phyloP scores from a whole-genome alignment of 2,797 vertebrate species.

The Aplochiton taeniatus region DNA sequence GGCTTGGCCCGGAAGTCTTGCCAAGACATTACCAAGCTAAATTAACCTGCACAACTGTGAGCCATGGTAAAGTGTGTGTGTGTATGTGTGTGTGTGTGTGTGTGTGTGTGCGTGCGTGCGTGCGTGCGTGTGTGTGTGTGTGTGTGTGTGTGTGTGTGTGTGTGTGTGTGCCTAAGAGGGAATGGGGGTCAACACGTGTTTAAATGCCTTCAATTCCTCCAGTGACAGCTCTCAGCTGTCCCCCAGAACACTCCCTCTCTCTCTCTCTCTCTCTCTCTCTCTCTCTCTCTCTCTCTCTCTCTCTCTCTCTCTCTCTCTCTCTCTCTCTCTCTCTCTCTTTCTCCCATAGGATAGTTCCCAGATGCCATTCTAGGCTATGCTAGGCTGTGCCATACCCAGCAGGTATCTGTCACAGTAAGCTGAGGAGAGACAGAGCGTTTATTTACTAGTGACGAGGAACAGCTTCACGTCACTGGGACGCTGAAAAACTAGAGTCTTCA shows the following conservation, averaged over 20 bases:
- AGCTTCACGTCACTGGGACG: no score
- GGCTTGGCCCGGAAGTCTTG: no score
- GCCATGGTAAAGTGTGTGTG: no score
- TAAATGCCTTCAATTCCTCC: constrained; percentile 51
- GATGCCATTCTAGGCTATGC: background rate
- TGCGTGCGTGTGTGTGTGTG: constrained; percentile 2
- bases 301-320: background rate
- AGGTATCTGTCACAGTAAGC: constrained; percentile 43
- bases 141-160: constrained; percentile 3
- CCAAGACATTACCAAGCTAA: no score
- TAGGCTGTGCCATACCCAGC: constrained; percentile 39
- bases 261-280: constrained; percentile 3
- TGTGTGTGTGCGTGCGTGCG: constrained; percentile 8
- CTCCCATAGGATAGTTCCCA: background rate
- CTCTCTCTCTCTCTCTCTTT: background rate
- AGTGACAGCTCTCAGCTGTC: constrained; percentile 61
- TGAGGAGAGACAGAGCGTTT: constrained; percentile 38
- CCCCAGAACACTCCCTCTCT: constrained; percentile 1
- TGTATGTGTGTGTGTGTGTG: background rate
- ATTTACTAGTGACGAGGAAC: constrained; percentile 5
- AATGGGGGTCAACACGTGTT: constrained; percentile 35
- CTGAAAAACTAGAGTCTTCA: no score
- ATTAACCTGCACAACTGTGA: no score
- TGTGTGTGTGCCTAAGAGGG: background rate
- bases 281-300: background rate